Conservation (phyloP, 2,113 vertebrate genomes). For the Pluvianellus socialis region DNA sequence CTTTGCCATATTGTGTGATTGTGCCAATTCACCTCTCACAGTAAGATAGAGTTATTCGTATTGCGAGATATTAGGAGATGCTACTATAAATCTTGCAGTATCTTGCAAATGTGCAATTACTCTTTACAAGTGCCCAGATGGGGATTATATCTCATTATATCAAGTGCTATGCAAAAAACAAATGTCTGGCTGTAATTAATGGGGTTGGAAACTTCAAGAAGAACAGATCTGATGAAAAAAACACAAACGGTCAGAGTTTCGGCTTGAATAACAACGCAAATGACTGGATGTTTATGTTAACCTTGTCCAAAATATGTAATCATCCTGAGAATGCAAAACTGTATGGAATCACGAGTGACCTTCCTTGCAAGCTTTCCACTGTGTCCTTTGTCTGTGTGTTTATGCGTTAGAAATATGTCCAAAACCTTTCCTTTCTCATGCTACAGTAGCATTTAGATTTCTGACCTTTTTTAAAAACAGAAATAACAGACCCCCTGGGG, state of each 20-base stretch:
- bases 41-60: not conserved
- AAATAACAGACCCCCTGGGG: not conserved
- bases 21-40: slow-evolving; percentile 24
- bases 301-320: slow-evolving; percentile 17
- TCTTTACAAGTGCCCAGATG: slow-evolving; percentile 53
- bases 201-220: slow-evolving; percentile 20
- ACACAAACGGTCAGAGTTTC: not conserved
- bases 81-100: slow-evolving; percentile 44
- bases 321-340: slow-evolving; percentile 19
- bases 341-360: not conserved
- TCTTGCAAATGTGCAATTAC: slow-evolving; percentile 48
- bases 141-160: slow-evolving; percentile 58
- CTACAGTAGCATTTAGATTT: slow-evolving; percentile 6
- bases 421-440: not conserved
- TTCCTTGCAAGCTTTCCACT: not conserved
- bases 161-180: slow-evolving; percentile 31
- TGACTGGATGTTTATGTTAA: slow-evolving; percentile 29
- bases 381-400: not conserved
- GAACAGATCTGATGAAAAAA: slow-evolving; percentile 55
- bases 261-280: not conserved
- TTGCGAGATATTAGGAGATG: not conserved
- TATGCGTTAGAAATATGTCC: not conserved
- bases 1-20: not conserved
- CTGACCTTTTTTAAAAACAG: not conserved
- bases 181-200: slow-evolving; percentile 47